A percentile compares a stretch with the other conserved stretches of the same genome.
Evolutionary conservation across 92 coral and sea anemone genomes (phyloP).

Genomic region (Phenganax subtilis): DNA sequence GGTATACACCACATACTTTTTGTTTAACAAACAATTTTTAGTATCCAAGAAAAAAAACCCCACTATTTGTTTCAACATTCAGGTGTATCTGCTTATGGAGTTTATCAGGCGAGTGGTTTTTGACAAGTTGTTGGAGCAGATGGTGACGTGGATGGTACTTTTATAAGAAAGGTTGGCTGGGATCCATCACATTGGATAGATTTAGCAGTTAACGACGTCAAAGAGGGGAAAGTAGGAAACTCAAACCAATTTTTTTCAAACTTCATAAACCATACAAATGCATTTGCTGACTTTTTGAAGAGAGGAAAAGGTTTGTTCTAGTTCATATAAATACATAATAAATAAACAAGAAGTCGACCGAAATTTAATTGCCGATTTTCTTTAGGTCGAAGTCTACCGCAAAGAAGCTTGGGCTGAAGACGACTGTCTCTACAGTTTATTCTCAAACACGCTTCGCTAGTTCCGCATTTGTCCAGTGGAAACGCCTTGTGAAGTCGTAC

Average conservation of each 20-base stretch:
- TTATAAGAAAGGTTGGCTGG: slow-evolving; percentile 17
- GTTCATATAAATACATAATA: background rate
- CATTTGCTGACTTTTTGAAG: slow-evolving; percentile 17
- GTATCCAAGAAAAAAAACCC: too few relatives aligned
- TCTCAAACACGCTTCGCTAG: slow-evolving; percentile 6
- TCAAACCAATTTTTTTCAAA: slow-evolving; percentile 16
- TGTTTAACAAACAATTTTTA: background rate
- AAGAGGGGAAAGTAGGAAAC: slow-evolving; percentile 21
- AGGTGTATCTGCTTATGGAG: slow-evolving; percentile 35
- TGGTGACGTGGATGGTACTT: background rate
- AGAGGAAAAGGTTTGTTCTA: slow-evolving; percentile 25
- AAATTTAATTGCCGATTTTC: too few relatives aligned
- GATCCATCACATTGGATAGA: slow-evolving; percentile 30
- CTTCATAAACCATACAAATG: slow-evolving; percentile 18
- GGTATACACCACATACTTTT: background rate
- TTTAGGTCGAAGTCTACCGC: slow-evolving; percentile 6
- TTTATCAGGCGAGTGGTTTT: slow-evolving; percentile 32
- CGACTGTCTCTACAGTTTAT: background rate
- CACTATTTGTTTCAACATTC: background rate
- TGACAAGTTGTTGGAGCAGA: background rate
- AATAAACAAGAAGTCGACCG: background rate
- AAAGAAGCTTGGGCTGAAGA: background rate
- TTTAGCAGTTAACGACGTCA: slow-evolving; percentile 24
- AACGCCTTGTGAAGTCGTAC: slow-evolving; percentile 12
- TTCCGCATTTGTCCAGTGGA: slow-evolving; percentile 17